These are phyloP conservation scores for Cryptophagus acutangulus DNA, from an alignment of 2,888 invertebrate genomes.

Conservation along the genomic window DNA sequence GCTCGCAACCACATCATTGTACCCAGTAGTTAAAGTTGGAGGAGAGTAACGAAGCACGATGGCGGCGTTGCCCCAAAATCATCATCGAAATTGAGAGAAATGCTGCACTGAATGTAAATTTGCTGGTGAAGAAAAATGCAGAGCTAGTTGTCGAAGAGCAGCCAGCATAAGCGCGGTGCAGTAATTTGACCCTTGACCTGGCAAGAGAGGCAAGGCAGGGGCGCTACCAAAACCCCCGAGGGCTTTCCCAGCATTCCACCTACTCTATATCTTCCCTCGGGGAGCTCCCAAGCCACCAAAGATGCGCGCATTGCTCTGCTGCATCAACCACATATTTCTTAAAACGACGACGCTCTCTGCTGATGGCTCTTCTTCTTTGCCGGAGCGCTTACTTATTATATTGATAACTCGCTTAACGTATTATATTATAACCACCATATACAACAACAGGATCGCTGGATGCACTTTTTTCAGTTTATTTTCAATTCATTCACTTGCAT, in stretches of 20 bases:
- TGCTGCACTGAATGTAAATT: too few species aligned
- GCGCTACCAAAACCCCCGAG: conserved; percentile 35
- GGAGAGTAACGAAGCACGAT: conserved; percentile 17
- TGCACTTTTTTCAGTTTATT: too few species aligned
- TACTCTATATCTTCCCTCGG: conserved; percentile 31
- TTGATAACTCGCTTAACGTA: background rate
- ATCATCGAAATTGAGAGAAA: too few species aligned
- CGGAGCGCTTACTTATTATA: conserved; percentile 1
- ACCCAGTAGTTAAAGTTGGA: conserved; percentile 27
- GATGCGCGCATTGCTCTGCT: conserved; percentile 10
- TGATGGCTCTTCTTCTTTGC: too few species aligned
- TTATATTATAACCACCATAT: too few species aligned
- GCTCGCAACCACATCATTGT: too few species aligned
- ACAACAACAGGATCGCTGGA: too few species aligned
- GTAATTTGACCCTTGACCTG: conserved; percentile 27
- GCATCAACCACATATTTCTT: conserved; percentile 16
- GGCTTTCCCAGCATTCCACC: conserved; percentile 40
- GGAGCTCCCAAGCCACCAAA: conserved; percentile 32
- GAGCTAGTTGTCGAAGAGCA: conserved; percentile 18
- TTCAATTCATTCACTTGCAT: too few species aligned
- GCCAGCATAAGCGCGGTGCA: too few species aligned
- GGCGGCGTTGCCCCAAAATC: too few species aligned
- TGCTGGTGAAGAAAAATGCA: conserved; percentile 22
- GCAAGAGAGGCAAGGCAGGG: conserved; percentile 27
- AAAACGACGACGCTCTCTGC: background rate